Evolutionary conservation across 2,888 invertebrate species (phyloP).

Genomic region (Salpingus planirostris): DNA sequence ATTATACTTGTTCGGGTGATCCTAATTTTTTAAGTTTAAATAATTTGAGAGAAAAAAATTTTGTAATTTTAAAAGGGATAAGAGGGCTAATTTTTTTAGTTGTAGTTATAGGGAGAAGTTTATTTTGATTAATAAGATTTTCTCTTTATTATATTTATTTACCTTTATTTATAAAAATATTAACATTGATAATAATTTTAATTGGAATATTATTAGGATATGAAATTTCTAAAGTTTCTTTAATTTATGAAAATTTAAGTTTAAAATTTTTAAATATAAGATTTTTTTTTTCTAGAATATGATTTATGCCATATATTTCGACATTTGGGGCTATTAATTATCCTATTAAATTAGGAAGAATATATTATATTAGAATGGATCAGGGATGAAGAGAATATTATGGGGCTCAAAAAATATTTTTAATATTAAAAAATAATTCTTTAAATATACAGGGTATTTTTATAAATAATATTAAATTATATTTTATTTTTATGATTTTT

Average conservation of each 20-base stretch:
- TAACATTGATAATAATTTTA: conserved; percentile 46
- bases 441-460: conserved; percentile 39
- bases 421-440: conserved; percentile 36
- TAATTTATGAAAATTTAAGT: conserved; percentile 39
- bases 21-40: conserved; percentile 44
- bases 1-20: conserved; percentile 46
- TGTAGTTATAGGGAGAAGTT: conserved; percentile 46
- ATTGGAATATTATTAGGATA: conserved; percentile 40
- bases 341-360: conserved; percentile 42
- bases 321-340: conserved; percentile 39
- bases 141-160: conserved; percentile 48
- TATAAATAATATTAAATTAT: conserved; percentile 46
- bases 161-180: conserved; percentile 44
- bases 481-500: conserved; percentile 25
- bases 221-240: conserved; percentile 42
- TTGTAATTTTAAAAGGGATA: conserved; percentile 41
- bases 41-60: conserved; percentile 46
- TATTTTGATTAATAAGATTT: conserved; percentile 50
- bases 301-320: conserved; percentile 45
- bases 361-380: conserved; percentile 38
- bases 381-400: conserved; percentile 26
- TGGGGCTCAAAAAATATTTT: conserved; percentile 22
- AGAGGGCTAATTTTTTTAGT: conserved; percentile 43
- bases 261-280: conserved; percentile 27
- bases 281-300: conserved; percentile 41